Percentiles rank a stretch among this genome's conserved stretches.
Evolutionary conservation across 2,113 vertebrate genomes (phyloP).

Genomic region (Rhinopomastus cyanomelas): DNA sequence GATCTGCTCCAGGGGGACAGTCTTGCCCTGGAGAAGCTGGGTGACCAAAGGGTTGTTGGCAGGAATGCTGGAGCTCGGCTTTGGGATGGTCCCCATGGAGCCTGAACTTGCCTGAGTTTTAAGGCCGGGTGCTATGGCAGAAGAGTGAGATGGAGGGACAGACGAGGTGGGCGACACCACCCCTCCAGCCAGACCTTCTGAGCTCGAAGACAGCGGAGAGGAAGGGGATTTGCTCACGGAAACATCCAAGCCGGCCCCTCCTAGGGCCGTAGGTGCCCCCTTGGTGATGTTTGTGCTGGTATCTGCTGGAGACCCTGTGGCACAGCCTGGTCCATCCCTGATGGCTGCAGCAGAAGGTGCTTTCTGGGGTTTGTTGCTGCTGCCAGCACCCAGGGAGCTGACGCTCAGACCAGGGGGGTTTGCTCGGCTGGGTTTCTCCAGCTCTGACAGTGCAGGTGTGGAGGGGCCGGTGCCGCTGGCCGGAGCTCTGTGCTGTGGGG

Average conservation of each 20-base stretch:
- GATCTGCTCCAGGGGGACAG: conserved; percentile 91
- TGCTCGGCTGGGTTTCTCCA: conserved; percentile 4
- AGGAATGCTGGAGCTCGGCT: conserved; percentile 83
- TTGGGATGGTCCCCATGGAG: conserved; percentile 49
- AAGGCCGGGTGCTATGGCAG: conserved; percentile 35
- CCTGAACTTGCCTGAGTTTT: conserved; percentile 43
- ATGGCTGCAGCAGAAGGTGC: background rate
- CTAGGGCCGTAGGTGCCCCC: background rate
- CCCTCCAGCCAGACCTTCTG: conserved; percentile 15
- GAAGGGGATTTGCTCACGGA: background rate
- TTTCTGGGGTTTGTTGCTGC: background rate
- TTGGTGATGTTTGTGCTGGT: background rate
- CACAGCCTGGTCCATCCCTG: background rate
- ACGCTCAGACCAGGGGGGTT: background rate
- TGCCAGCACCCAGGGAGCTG: background rate
- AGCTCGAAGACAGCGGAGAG: conserved; percentile 3
- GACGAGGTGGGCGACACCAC: background rate
- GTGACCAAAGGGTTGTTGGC: conserved; percentile 95
- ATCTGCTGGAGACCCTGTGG: background rate
- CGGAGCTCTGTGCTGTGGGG: conserved; percentile 39
- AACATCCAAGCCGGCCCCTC: background rate
- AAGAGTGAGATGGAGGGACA: background rate
- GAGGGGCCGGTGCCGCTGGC: conserved; percentile 30
- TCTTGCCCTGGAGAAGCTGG: conserved; percentile 92
- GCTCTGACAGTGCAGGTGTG: conserved; percentile 15